Evolutionary conservation across 2,113 vertebrate species (phyloP).

Genomic region (Oncorhynchus masou): DNA sequence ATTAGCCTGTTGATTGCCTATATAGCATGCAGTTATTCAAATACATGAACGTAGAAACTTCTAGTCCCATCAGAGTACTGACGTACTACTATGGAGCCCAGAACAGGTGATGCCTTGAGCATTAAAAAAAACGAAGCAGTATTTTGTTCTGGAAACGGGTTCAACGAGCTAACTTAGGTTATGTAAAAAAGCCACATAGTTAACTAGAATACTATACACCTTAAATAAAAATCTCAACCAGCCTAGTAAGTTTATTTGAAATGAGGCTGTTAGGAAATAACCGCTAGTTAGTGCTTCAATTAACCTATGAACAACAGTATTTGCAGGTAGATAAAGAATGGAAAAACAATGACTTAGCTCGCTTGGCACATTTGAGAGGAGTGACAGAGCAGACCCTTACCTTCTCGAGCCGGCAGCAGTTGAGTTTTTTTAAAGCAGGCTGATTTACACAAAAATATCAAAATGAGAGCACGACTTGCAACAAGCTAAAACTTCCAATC

Average conservation of each 20-base stretch:
- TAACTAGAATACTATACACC: background rate
- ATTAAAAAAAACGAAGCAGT: background rate
- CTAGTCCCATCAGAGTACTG: conserved; percentile 1
- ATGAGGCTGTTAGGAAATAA: too few relatives aligned
- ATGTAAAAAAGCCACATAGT: background rate
- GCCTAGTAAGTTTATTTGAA: background rate
- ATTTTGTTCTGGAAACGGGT: background rate
- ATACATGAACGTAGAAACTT: conserved; percentile 8
- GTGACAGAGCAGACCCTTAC: too few relatives aligned
- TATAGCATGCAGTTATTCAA: too few relatives aligned
- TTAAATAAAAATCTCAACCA: background rate
- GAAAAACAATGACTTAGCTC: too few relatives aligned
- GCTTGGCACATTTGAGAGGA: too few relatives aligned
- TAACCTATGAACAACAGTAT: too few relatives aligned
- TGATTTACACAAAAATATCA: background rate
- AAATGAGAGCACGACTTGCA: conserved; percentile 32
- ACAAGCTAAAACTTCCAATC: background rate
- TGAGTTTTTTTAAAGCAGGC: too few relatives aligned
- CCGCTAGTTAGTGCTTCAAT: too few relatives aligned
- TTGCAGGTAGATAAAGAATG: too few relatives aligned
- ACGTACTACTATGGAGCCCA: conserved; percentile 28
- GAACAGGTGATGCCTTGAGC: background rate
- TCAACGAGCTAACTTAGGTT: background rate
- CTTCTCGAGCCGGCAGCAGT: conserved; percentile 8
- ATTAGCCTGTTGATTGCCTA: too few relatives aligned